A percentile compares a stretch with the other conserved stretches of the same genome.
Evolutionary conservation across 1,140 invertebrate genomes (phyloP).

Genomic region (Luehdorfia chinensis): DNA sequence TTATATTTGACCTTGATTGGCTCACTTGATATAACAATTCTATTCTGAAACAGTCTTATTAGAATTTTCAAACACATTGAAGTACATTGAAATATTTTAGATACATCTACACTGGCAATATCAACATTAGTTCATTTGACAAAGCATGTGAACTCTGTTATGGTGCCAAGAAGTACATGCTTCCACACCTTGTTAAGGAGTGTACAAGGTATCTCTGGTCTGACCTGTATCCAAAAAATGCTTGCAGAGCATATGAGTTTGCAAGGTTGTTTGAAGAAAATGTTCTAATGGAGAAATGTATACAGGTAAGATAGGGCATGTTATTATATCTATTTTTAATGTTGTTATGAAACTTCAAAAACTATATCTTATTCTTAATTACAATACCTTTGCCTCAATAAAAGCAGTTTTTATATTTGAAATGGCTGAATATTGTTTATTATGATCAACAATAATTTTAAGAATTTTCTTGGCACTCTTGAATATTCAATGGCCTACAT

Average conservation of each 20-base stretch:
- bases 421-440: too few relatives aligned
- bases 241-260: conserved; percentile 90
- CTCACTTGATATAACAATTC: too few relatives aligned
- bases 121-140: conserved; percentile 87
- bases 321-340: too few relatives aligned
- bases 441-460: too few relatives aligned
- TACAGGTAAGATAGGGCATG: conserved; percentile 80
- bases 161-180: conserved; percentile 92
- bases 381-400: too few relatives aligned
- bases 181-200: conserved; percentile 87
- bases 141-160: conserved; percentile 91
- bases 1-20: too few relatives aligned
- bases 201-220: conserved; percentile 89
- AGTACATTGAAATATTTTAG: conserved; percentile 77
- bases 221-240: conserved; percentile 87
- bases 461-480: too few relatives aligned
- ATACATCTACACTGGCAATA: conserved; percentile 90
- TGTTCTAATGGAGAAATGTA: conserved; percentile 87
- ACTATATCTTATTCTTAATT: not conserved
- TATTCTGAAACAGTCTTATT: not conserved
- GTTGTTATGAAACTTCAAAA: too few relatives aligned
- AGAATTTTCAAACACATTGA: too few relatives aligned
- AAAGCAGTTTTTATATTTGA: too few relatives aligned
- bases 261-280: conserved; percentile 90
- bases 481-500: too few relatives aligned